Conservation (phyloP, 2,888 invertebrate genomes). For the Drosophila pegasa region DNA sequence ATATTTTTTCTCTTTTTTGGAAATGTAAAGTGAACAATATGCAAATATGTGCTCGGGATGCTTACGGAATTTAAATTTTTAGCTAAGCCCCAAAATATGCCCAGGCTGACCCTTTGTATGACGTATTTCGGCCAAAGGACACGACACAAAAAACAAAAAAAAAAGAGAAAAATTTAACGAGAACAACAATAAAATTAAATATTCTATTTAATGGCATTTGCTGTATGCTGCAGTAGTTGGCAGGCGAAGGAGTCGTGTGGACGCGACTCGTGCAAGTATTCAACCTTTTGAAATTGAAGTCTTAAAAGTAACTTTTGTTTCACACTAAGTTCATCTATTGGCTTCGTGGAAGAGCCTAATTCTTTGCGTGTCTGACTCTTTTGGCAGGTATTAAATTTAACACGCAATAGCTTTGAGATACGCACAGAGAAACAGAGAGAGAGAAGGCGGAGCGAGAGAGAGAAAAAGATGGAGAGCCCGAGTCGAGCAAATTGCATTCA, state of each 20-base stretch:
- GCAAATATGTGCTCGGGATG: conserved; percentile 69
- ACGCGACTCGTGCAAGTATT: conserved; percentile 8
- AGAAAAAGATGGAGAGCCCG: conserved; percentile 5
- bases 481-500: conserved; percentile 55
- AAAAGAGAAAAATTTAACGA: too few species aligned
- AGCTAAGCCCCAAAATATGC: conserved; percentile 70
- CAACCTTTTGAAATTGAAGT: not conserved
- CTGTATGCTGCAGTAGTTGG: conserved; percentile 63
- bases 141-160: conserved; percentile 58
- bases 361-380: not conserved
- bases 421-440: not conserved
- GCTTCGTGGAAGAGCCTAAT: conserved; percentile 4
- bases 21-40: conserved; percentile 59
- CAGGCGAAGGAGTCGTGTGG: conserved; percentile 9
- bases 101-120: conserved; percentile 67
- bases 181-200: conserved; percentile 75
- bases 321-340: conserved; percentile 22
- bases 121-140: conserved; percentile 63
- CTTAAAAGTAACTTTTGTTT: conserved; percentile 14
- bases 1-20: conserved; percentile 23
- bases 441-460: not conserved
- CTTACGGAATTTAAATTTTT: conserved; percentile 72
- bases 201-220: conserved; percentile 76
- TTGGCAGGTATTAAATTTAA: conserved; percentile 16
- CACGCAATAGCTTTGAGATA: conserved; percentile 5